Conservation (phyloP, 2,888 invertebrate genomes). For the Trichacis sp. region DNA sequence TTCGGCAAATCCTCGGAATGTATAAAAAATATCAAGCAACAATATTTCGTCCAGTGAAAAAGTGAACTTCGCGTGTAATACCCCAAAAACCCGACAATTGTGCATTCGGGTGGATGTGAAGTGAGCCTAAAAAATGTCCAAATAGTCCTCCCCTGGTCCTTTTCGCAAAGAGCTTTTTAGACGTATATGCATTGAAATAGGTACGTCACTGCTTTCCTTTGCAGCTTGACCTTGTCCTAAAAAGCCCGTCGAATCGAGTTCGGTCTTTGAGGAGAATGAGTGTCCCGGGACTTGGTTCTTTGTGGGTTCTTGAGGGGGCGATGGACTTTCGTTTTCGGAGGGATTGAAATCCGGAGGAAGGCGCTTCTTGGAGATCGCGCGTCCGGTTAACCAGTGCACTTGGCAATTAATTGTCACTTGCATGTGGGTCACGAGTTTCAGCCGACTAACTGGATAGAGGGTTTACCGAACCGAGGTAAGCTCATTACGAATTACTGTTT, state of each 20-base stretch:
- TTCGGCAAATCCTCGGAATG: too few species aligned
- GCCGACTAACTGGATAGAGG: slow-evolving; percentile 64
- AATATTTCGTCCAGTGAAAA: too few species aligned
- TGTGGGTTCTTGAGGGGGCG: neutral
- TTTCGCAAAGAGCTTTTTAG: slow-evolving; percentile 1
- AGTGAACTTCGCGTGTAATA: too few species aligned
- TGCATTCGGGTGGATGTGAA: too few species aligned
- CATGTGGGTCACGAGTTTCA: slow-evolving; percentile 68
- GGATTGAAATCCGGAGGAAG: slow-evolving; percentile 3
- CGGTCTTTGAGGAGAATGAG: neutral
- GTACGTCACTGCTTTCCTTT: slow-evolving; percentile 43
- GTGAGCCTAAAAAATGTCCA: too few species aligned
- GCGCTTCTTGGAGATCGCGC: slow-evolving; percentile 14
- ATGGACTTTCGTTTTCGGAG: neutral
- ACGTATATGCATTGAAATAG: slow-evolving; percentile 45
- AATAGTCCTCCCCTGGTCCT: too few species aligned
- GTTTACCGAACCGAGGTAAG: slow-evolving; percentile 63
- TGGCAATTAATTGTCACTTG: slow-evolving; percentile 59
- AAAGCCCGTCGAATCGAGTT: too few species aligned
- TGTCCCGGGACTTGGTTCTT: neutral
- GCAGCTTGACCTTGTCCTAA: neutral
- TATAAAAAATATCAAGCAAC: too few species aligned
- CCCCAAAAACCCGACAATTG: too few species aligned
- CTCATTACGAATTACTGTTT: slow-evolving; percentile 55
- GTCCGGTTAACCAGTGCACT: slow-evolving; percentile 39